Evolutionary conservation across 2,113 vertebrate species (phyloP).

Genomic region (Calypte anna): DNA sequence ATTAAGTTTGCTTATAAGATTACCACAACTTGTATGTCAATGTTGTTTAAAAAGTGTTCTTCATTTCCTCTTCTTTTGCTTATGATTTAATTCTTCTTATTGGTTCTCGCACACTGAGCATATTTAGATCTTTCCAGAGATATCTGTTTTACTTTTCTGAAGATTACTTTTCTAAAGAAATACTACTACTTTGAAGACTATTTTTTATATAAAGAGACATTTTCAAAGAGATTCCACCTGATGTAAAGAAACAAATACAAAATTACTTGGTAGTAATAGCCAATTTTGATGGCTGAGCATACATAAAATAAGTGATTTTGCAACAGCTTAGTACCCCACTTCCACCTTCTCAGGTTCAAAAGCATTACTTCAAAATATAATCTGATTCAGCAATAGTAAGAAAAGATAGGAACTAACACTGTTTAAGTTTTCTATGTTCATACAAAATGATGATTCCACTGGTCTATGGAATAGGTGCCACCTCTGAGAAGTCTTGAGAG

Average conservation of each 20-base stretch:
- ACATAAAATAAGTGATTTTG: not conserved
- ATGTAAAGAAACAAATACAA: not conserved
- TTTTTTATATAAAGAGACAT: not conserved
- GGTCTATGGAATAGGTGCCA: not conserved
- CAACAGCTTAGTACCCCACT: not conserved
- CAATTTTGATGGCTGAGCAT: not conserved
- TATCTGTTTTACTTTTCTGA: not conserved
- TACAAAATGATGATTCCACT: not conserved
- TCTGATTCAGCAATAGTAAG: not conserved
- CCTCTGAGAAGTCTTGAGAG: not conserved
- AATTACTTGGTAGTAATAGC: not conserved
- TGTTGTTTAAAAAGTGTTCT: not conserved
- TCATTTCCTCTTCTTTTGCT: not conserved
- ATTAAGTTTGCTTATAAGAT: not conserved
- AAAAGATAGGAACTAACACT: not conserved
- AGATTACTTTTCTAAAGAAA: not conserved
- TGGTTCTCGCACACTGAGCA: not conserved
- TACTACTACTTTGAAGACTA: not conserved
- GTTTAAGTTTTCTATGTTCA: not conserved
- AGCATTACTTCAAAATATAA: not conserved
- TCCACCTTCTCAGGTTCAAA: not conserved
- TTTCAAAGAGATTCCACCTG: not conserved
- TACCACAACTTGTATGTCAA: too few relatives aligned
- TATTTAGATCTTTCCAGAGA: not conserved
- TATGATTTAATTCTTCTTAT: not conserved